These are phyloP conservation scores for Diorhabda sublineata DNA, from an alignment of 1,140 invertebrate genomes.

Conservation along the genomic window DNA sequence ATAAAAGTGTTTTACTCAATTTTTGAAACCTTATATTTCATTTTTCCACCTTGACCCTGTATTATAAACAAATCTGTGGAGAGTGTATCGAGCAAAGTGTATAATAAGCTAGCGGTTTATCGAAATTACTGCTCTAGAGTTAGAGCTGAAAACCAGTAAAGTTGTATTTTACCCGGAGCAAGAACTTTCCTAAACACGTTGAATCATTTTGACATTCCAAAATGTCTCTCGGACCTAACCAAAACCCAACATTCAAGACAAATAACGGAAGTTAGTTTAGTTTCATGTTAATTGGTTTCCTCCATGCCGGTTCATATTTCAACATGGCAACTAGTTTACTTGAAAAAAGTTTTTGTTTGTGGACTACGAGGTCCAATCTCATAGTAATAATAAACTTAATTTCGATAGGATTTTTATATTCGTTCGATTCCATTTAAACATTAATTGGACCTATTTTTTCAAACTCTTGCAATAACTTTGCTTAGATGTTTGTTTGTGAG, in stretches of 20 bases:
- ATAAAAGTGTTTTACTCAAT: not conserved
- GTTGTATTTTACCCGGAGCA: not conserved
- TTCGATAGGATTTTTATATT: too few species aligned
- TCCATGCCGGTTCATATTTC: not conserved
- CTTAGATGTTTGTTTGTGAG: too few species aligned
- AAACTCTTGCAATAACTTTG: too few species aligned
- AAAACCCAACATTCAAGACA: not conserved
- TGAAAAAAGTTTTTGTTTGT: too few species aligned
- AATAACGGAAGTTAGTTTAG: not conserved
- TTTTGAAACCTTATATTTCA: too few species aligned
- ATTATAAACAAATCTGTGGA: too few species aligned
- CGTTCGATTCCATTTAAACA: too few species aligned
- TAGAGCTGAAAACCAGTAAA: not conserved
- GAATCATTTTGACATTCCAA: not conserved
- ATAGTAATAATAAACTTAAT: too few species aligned
- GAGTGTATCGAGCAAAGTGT: too few species aligned
- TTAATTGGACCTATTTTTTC: too few species aligned
- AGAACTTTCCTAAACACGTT: not conserved
- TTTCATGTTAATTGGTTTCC: constrained; percentile 2
- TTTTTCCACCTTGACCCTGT: too few species aligned
- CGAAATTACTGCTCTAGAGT: not conserved
- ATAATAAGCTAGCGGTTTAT: not conserved
- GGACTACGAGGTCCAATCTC: too few species aligned
- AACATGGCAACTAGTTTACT: not conserved
- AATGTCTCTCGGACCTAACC: not conserved